Base-by-base conservation (phyloP, 1,140 invertebrate genomes). In the Phenacoccus solenopsis region DNA sequence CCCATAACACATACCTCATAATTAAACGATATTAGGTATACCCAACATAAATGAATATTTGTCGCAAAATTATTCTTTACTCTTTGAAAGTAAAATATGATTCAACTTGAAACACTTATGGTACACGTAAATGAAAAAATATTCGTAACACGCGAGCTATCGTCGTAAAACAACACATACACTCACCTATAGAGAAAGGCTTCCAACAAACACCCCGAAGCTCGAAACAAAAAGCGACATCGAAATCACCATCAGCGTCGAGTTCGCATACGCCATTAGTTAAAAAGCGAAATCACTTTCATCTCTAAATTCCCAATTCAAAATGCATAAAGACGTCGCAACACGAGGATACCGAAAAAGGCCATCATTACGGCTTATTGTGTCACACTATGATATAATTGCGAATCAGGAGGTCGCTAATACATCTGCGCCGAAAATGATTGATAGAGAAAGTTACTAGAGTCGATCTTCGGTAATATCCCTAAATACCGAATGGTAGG, bases 331-430 rank as follows among this genome's bases (percentile, higher is more conserved):
- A 64, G 7, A 64, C n/a, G 25, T 10, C 2, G 25, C 13, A 25
- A 5, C 13, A 59, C 5, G 21, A 59, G 21, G 5, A 3, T 25
- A 64, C 21, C 9, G 25, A 22, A 64, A 64, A 64, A 24, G 12
- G 5, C 16, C 59, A 22, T 64, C 25, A 64, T 24, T 64, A 64
- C 59, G 9, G 59, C 25, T 64, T 64, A 64, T 64, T 64, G 59
- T 64, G 59, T 64, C 59, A 64, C 21, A 27, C 59, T 24, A 64
- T 64, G 59, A 64, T 64, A 64, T 64, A 64, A 64, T 64, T 64
- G 59, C 22, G 21, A 64, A 27, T 64, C 2, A 24, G 21, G 25
- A 64, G 59, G 59, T 64, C 21, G n/a, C 25, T 59, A 64, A 64
- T 10, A 10, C 21, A 27, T 64, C 9, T n/a, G n/a, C n/a, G n/a